Evolutionary conservation across 2,797 vertebrate genomes (phyloP).

Genomic region (Gephyroberyx darwinii): DNA sequence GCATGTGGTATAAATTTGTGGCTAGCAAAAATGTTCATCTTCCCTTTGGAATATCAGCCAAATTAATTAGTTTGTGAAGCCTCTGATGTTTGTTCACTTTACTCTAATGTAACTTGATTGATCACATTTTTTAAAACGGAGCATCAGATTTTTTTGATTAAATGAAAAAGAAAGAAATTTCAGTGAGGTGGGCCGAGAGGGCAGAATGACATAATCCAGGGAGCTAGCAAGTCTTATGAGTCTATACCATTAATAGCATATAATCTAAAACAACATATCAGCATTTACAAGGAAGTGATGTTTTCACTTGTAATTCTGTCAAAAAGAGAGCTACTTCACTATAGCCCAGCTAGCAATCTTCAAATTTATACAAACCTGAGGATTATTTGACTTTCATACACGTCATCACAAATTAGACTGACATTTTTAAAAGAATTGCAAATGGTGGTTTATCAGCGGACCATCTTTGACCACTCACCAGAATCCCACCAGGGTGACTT

Average conservation of each 20-base stretch:
- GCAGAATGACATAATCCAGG: too few species aligned
- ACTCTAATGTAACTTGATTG: not conserved
- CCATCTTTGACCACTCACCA: constrained; percentile 88
- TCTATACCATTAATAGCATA: not conserved
- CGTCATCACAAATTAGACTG: constrained; percentile 1
- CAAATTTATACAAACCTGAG: not conserved
- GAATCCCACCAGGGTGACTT: constrained; percentile 95
- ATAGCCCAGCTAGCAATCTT: not conserved
- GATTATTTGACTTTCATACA: not conserved
- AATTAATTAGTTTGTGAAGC: too few species aligned
- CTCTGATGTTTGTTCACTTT: not conserved
- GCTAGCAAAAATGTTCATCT: too few species aligned
- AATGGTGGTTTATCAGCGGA: constrained; percentile 55
- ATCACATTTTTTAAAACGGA: not conserved
- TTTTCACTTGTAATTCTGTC: not conserved
- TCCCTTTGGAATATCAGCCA: too few species aligned
- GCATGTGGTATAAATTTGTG: too few species aligned
- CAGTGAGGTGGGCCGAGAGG: too few species aligned
- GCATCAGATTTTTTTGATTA: too few species aligned
- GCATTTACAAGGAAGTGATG: not conserved
- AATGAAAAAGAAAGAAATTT: too few species aligned
- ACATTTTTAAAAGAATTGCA: constrained; percentile 35
- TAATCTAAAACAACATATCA: not conserved
- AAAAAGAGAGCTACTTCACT: too few species aligned
- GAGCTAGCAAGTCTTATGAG: not conserved